A percentile compares a stretch with the other conserved stretches of the same genome.
These are phyloP conservation scores for Chiloscyllium punctatum DNA, from an alignment of 2,797 vertebrate species.

Conservation along the genomic window DNA sequence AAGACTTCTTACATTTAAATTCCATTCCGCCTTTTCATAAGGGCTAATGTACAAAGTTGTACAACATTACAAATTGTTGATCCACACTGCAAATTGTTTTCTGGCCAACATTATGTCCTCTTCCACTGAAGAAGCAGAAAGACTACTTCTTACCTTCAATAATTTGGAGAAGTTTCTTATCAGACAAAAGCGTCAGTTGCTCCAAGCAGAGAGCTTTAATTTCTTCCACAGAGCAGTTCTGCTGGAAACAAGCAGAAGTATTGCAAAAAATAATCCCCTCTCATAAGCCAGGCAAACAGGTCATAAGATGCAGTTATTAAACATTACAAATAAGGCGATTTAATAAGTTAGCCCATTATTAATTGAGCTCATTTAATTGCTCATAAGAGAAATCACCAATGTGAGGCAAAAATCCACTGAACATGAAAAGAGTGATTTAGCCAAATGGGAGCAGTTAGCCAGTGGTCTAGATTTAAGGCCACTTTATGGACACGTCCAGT, in stretches of 20 bases:
- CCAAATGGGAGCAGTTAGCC: background rate
- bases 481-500: background rate
- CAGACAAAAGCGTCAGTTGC: constrained; percentile 78
- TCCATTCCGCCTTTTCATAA: background rate
- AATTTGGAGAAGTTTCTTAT: constrained; percentile 78
- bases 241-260: constrained; percentile 39
- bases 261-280: background rate
- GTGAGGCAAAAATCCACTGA: background rate
- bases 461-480: background rate
- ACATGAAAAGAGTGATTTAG: background rate
- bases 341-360: background rate
- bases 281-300: background rate
- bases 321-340: background rate
- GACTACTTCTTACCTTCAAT: constrained; percentile 71
- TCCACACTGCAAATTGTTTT: background rate
- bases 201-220: constrained; percentile 86
- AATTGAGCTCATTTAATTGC: too few species aligned
- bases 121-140: constrained; percentile 32
- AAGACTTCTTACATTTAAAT: background rate
- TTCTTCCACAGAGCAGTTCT: constrained; percentile 79
- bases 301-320: background rate
- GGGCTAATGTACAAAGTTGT: background rate
- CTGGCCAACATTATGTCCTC: background rate
- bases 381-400: background rate
- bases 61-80: background rate